Evolutionary conservation across 2,888 invertebrate genomes (phyloP).

Genomic region (Agonopterix arenella): DNA sequence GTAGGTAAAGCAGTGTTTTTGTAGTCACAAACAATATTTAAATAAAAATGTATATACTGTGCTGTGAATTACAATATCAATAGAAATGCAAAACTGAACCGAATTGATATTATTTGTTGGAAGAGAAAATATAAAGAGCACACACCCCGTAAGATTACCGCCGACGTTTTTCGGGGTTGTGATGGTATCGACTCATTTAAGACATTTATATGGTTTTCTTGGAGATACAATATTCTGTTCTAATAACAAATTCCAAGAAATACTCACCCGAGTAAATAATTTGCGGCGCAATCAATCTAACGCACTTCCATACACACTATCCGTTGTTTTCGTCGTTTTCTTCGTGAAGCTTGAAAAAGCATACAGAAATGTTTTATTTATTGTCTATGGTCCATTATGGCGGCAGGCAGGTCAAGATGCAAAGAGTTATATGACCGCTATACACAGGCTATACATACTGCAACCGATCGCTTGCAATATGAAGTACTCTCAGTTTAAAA

Average conservation of each 20-base stretch:
- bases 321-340: conserved; percentile 73
- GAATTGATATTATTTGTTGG: conserved; percentile 6
- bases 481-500: too few species aligned
- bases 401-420: too few species aligned
- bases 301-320: conserved; percentile 77
- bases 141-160: conserved; percentile 43
- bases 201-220: background rate
- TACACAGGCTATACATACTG: too few species aligned
- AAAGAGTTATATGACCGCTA: too few species aligned
- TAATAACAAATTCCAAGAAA: conserved; percentile 5
- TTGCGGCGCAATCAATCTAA: conserved; percentile 80
- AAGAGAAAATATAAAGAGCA: conserved; percentile 30
- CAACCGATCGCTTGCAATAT: too few species aligned
- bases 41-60: too few species aligned
- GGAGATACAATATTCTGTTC: background rate
- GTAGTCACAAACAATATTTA: too few species aligned
- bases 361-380: conserved; percentile 40
- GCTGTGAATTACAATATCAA: too few species aligned
- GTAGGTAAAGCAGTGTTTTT: background rate
- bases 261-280: conserved; percentile 69
- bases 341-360: conserved; percentile 67
- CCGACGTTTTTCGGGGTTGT: conserved; percentile 21
- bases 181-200: background rate
- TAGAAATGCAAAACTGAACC: background rate
- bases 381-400: conserved; percentile 15